Evolutionary conservation across 2,888 invertebrate genomes (phyloP), one percentile per base, ranked within the genome.

Genomic region (Amiota minor): DNA sequence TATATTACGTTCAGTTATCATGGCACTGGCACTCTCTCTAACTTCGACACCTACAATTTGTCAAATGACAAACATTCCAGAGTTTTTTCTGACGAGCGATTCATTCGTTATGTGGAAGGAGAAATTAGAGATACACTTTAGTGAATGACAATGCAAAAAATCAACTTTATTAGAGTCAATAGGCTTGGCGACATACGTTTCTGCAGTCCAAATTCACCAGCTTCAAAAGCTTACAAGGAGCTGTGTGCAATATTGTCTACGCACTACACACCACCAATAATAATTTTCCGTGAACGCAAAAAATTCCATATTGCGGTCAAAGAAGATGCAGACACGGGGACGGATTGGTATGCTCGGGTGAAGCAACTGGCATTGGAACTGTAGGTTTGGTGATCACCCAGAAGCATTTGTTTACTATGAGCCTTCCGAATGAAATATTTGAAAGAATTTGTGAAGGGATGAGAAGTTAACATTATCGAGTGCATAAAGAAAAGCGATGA

Each of bases 211-310:
- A 2, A 18, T 47, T 18, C 49, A 4, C 67, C 67, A 18, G n/a
- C 20, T 11, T 49, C 67, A n/a, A 50, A 67, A 20, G 10, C 50
- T 2, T 49, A 18, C 18, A 50, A 67, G 49, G 67, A 67, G 50
- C 45, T 67, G 20, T 50, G 49, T 50, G n/a, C 1, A 18, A 67
- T 11, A 3, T 18, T 67, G 14, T 4, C 16, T 16, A 67, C 50
- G n/a, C 50, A 67, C 16, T 67, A 49, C 23, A 67, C 67, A 23
- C 67, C 67, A 18, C 67, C 67, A 49, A 67, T 50, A 11, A 67
- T 67, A 12, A 50, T 50, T 10, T 67, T 67, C 20, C n/a, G 49
- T 47, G 50, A 50, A 50, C 18, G 67, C 9, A 49, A 67, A 50
- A 67, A 47, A 49, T 67, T 49, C 20, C 50, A 67, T 12, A 11